Base-by-base conservation (phyloP, 2,113 vertebrate species). In the Bambusicola thoracicus region DNA sequence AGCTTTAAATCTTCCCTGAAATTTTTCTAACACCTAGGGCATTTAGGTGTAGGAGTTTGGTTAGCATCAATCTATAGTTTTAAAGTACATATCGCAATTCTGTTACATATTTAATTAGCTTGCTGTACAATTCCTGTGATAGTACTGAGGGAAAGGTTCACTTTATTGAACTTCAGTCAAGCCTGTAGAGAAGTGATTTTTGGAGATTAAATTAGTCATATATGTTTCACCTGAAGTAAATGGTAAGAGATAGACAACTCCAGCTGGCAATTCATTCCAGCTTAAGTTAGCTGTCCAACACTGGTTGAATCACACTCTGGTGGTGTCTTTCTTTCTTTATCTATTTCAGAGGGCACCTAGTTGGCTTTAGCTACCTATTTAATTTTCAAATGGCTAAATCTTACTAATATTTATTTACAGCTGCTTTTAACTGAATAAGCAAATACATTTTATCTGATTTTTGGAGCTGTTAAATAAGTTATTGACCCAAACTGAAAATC, bases 151-250 rank as follows among this genome's bases (percentile, higher is more conserved):
- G 15, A 82, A 91, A 68, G 6, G 13, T 76, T 93, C 34, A 51
- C 79, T 91, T 81, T 85, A 82, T 76, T 79, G 79, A 91, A 87
- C 24, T 87, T 81, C 62, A 92, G 59, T 79, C 48, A 82, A 65
- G 13, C 53, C 85, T 73, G 40, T 43, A 85, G 13, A 75, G 53
- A 43, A 91, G 67, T 36, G 32, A 75, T 32, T 96, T 93, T 72
- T 18, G 15, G 25, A 79, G 58, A 93, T 82, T 91, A 82, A 78
- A 76, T 85, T 95, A 75, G 79, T 85, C 62, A 82, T 61, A 69
- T 82, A 8, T 51, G 22, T 20, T 85, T 85, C 89, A 79, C 79
- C 53, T 87, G 72, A 87, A 87, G 38, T 85, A 91, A 89, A 75
- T 56, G 36, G 70, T 76, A 53, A 82, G 30, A 84, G 65, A 75